Conservation (phyloP, 2,797 vertebrate genomes). For the Rhadinocentrus ornatus region DNA sequence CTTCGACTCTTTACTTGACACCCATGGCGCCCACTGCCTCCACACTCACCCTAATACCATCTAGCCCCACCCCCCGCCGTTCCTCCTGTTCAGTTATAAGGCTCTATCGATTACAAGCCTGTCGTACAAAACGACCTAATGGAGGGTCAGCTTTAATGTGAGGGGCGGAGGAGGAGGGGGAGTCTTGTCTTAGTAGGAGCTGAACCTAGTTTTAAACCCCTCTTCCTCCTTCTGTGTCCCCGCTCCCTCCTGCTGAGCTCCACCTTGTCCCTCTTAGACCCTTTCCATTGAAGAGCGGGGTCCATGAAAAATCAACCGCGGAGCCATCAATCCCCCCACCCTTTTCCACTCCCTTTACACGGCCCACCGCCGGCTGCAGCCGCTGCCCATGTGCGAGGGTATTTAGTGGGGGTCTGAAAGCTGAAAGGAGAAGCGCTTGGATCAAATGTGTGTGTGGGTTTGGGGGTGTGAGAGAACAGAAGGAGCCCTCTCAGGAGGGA, state of each 20-base stretch:
- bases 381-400: slow-evolving; percentile 89
- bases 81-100: slow-evolving; percentile 77
- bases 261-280: slow-evolving; percentile 87
- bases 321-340: slow-evolving; percentile 56
- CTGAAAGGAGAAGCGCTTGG: slow-evolving; percentile 83
- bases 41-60: slow-evolving; percentile 48
- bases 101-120: slow-evolving; percentile 91
- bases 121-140: slow-evolving; percentile 89
- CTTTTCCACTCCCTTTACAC: slow-evolving; percentile 62
- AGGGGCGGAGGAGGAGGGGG: slow-evolving; percentile 75
- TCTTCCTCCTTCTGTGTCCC: slow-evolving; percentile 74
- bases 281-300: slow-evolving; percentile 75
- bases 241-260: slow-evolving; percentile 82
- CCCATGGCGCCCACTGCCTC: slow-evolving; percentile 62
- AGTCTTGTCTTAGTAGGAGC: slow-evolving; percentile 83
- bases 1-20: slow-evolving; percentile 61
- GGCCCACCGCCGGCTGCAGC: slow-evolving; percentile 71
- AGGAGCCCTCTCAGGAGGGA: slow-evolving; percentile 97
- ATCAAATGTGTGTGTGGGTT: slow-evolving; percentile 82
- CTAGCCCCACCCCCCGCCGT: slow-evolving; percentile 41
- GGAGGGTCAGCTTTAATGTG: slow-evolving; percentile 94
- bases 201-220: slow-evolving; percentile 70
- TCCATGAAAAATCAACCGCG: slow-evolving; percentile 91
- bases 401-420: slow-evolving; percentile 87
- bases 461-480: slow-evolving; percentile 86